phyloP scores from a whole-genome alignment of 2,113 vertebrate genomes.

The Psittacara wagleri region DNA sequence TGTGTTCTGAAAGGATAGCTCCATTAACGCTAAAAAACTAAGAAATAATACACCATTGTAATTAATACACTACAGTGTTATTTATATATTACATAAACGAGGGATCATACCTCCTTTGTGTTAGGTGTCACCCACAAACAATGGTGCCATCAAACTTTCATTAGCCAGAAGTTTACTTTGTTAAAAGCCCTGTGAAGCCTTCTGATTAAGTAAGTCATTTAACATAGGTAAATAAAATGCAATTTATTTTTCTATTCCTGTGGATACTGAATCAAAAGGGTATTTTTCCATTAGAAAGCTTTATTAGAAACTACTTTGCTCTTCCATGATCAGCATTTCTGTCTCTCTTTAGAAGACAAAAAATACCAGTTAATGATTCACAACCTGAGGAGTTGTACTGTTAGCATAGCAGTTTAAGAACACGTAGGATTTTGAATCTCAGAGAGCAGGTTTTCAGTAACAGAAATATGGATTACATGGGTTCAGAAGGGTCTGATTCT shows the following conservation, averaged over 20 bases:
- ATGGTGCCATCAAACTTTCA: neutral
- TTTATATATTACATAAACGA: neutral
- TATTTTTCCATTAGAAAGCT: neutral
- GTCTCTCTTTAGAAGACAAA: conserved; percentile 22
- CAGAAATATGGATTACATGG: neutral
- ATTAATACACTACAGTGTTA: neutral
- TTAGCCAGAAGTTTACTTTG: conserved; percentile 2
- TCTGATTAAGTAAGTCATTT: neutral
- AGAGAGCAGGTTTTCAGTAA: neutral
- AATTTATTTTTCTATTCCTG: neutral
- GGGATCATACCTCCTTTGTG: neutral
- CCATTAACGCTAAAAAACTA: neutral
- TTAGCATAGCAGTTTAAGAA: neutral
- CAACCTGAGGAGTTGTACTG: neutral
- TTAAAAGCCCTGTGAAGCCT: neutral
- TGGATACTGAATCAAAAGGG: neutral
- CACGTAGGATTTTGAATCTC: neutral
- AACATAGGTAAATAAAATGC: neutral
- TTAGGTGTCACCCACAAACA: neutral
- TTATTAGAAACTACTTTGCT: neutral
- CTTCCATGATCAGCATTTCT: neutral
- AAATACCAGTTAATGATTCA: conserved; percentile 46
- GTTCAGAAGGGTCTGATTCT: neutral
- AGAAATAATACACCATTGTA: neutral
- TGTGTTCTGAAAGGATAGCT: neutral